Evolutionary conservation across 2,888 invertebrate species (phyloP).

Genomic region (Spisula solida): DNA sequence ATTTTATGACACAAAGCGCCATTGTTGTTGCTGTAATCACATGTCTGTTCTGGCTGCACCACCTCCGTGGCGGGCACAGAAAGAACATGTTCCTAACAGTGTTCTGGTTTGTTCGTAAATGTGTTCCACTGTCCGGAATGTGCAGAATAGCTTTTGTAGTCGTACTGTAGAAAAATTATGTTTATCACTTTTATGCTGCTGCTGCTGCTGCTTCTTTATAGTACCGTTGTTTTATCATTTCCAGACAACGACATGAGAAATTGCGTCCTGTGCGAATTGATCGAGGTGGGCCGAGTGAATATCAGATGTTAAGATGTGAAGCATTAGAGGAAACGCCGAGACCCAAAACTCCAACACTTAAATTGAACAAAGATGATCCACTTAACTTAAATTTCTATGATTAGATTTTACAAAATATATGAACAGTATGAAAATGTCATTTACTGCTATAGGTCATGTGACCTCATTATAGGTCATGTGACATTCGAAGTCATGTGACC

Average conservation of each 20-base stretch:
- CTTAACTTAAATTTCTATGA: constrained; percentile 75
- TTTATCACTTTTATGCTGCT: not conserved
- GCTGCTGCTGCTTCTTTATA: too few species aligned
- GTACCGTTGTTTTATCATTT: constrained; percentile 25
- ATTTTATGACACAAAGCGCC: too few species aligned
- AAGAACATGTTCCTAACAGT: too few species aligned
- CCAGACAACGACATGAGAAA: constrained; percentile 87
- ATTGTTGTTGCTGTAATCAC: too few species aligned
- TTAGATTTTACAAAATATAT: not conserved
- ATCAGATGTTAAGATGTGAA: constrained; percentile 86
- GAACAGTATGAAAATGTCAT: not conserved
- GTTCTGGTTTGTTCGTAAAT: too few species aligned
- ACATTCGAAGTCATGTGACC: not conserved
- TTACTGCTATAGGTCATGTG: constrained; percentile 4
- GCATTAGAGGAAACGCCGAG: constrained; percentile 83
- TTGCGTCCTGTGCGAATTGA: constrained; percentile 84
- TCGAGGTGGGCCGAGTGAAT: constrained; percentile 86
- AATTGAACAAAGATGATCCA: constrained; percentile 83
- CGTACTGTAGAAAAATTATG: not conserved
- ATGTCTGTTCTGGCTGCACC: too few species aligned
- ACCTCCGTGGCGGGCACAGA: too few species aligned
- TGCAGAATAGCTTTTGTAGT: too few species aligned
- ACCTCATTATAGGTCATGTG: not conserved
- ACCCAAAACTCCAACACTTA: constrained; percentile 79
- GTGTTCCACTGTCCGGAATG: too few species aligned